Conservation (phyloP, 2,113 vertebrate species). For the Salvelinus fontinalis region DNA sequence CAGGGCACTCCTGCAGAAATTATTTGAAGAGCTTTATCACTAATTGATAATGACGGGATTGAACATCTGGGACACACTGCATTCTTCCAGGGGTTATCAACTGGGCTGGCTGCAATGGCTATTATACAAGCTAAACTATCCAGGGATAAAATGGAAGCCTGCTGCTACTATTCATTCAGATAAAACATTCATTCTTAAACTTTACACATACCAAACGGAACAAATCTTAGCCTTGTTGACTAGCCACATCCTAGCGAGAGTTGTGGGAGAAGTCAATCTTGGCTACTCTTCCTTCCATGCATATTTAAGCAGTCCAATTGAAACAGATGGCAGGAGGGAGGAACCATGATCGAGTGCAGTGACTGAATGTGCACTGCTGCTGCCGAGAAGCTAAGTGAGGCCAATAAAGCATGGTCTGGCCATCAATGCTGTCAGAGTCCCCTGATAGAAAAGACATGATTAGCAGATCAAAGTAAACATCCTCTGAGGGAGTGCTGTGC, state of each 20-base stretch:
- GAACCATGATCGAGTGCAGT: not conserved
- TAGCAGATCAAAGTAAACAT: slow-evolving; percentile 13
- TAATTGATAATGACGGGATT: slow-evolving; percentile 18
- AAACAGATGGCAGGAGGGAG: slow-evolving; percentile 16
- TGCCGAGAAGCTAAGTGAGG: not conserved
- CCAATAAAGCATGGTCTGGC: slow-evolving; percentile 18
- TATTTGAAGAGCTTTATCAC: slow-evolving; percentile 13
- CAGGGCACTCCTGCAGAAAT: slow-evolving; percentile 10
- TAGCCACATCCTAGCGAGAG: not conserved
- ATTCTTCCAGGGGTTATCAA: not conserved
- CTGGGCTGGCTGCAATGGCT: not conserved
- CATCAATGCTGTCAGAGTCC: slow-evolving; percentile 8
- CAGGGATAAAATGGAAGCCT: too few relatives aligned
- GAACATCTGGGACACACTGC: slow-evolving; percentile 31
- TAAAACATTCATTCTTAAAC: too few relatives aligned
- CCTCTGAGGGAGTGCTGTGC: slow-evolving; percentile 14
- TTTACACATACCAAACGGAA: not conserved
- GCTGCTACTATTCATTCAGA: too few relatives aligned
- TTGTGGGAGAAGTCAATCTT: too few relatives aligned
- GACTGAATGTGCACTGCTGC: not conserved
- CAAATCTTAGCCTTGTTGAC: not conserved
- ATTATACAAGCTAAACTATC: not conserved
- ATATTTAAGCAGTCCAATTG: slow-evolving; percentile 11
- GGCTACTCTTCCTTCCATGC: not conserved
- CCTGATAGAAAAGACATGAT: slow-evolving; percentile 25